Evolutionary conservation across 2,797 vertebrate species (phyloP).

Genomic region (Okamejei kenojei): DNA sequence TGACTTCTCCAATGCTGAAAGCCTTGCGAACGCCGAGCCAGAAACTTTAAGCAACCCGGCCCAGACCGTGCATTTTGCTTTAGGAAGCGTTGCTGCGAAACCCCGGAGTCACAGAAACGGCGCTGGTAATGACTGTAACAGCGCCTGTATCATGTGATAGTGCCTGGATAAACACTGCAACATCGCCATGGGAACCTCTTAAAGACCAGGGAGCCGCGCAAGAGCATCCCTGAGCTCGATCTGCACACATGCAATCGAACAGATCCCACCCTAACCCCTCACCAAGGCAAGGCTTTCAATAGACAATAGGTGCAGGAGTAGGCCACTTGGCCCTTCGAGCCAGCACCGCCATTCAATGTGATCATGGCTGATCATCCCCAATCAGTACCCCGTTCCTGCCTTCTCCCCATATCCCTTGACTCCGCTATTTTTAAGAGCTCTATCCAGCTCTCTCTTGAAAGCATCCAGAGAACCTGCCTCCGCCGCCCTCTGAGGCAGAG

Average conservation of each 20-base stretch:
- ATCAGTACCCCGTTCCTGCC: no score
- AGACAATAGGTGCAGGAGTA: no score
- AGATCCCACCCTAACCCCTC: neutral
- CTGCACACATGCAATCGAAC: neutral
- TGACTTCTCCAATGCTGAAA: neutral
- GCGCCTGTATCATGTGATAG: neutral
- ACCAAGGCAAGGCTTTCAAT: no score
- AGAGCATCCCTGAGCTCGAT: neutral
- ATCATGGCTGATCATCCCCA: no score
- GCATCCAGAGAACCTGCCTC: no score
- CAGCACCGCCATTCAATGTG: no score
- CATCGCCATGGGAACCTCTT: constrained; percentile 19
- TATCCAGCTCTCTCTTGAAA: no score
- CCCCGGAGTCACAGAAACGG: neutral
- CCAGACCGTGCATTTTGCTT: neutral
- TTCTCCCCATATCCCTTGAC: no score
- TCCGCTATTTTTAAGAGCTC: no score
- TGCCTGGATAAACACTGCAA: neutral
- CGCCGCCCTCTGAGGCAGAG: no score
- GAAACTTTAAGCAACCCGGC: no score
- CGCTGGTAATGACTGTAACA: neutral
- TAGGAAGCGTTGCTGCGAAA: neutral
- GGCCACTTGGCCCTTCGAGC: no score
- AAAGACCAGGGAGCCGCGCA: neutral
- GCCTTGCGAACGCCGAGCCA: neutral